Evolutionary conservation across 1,140 invertebrate genomes (phyloP), one percentile per base, ranked within the genome.

Genomic region (Neoseiulus cucumeris): DNA sequence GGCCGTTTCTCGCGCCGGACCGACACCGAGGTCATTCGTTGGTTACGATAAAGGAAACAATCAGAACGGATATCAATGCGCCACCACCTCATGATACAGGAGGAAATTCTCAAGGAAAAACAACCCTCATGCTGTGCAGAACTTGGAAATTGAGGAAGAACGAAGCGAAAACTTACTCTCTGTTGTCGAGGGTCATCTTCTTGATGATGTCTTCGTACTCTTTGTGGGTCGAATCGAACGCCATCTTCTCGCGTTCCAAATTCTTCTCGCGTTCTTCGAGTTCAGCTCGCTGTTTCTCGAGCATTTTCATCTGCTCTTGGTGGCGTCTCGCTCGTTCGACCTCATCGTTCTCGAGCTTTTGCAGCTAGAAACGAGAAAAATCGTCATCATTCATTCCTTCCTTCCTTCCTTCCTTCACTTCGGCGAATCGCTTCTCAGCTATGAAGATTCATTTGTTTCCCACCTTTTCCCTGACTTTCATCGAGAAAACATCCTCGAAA

Each of bases 401-500:
- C n/a, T n/a, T n/a, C n/a, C n/a, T n/a, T n/a, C n/a, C n/a, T n/a
- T n/a, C n/a, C n/a, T n/a, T n/a, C n/a, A n/a, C n/a, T n/a, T n/a
- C n/a, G n/a, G n/a, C 33, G 33, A 39, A 39, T 39, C 33, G 33
- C 33, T 4, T 6, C 4, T 39, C 4, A 39, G 4, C 4, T 9
- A 6, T 9, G 33, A 9, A 9, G 33, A 4, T 39, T 39, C 33
- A 39, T 93, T 93, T 71, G n/a, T n/a, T n/a, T n/a, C 89, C 87
- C 72, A 88, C 87, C 77, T 93, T 93, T 73, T 93, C 89, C 69
- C 87, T 84, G 1, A 93, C 91, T 76, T 88, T 90, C 81, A 85
- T 84, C 72, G 87, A 85, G 74, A 88, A 87, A 17, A 91, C 87
- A 79, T 95, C 90, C 75, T 97, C 88, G 86, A 93, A 92, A 76